phyloP scores from a whole-genome alignment of 2,797 vertebrate genomes.

The Garrulus glandarius region DNA sequence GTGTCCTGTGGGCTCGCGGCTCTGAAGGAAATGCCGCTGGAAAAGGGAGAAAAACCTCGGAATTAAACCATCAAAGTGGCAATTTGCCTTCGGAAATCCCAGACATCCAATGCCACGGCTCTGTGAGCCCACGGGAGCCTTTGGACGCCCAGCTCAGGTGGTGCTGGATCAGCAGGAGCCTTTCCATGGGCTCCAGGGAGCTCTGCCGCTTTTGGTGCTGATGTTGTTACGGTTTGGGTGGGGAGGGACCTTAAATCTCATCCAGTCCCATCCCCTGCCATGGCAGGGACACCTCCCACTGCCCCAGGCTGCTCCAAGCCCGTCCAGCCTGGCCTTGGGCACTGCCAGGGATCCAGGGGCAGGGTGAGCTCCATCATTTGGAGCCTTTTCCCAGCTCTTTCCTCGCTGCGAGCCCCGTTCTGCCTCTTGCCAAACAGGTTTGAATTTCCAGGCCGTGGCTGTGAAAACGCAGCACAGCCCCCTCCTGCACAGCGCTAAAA shows the following conservation, averaged over 20 bases:
- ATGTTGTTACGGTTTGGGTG: neutral
- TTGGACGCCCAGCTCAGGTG: neutral
- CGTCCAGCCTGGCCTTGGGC: rapidly evolving
- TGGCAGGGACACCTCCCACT: neutral
- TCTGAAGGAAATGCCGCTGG: rapidly evolving
- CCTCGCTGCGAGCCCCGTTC: rapidly evolving
- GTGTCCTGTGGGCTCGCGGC: rapidly evolving
- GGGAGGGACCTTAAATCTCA: neutral
- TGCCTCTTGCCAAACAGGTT: slow-evolving; percentile 36
- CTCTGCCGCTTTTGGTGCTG: neutral
- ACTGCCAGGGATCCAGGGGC: neutral
- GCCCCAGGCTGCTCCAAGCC: neutral
- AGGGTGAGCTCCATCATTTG: neutral
- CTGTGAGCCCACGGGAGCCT: rapidly evolving
- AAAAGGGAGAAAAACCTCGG: neutral
- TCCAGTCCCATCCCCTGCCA: neutral
- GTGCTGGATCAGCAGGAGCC: neutral
- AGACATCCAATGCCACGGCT: rapidly evolving
- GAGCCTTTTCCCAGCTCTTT: neutral
- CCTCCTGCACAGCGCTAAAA: neutral
- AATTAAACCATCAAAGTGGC: rapidly evolving
- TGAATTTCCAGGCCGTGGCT: neutral
- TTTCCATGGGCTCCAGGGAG: neutral
- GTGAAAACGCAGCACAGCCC: neutral
- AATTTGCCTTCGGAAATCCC: neutral